A percentile compares a stretch with the other conserved stretches of the same genome.
These are phyloP conservation scores for Gila robusta DNA, from an alignment of 2,797 vertebrate genomes.

Conservation along the genomic window DNA sequence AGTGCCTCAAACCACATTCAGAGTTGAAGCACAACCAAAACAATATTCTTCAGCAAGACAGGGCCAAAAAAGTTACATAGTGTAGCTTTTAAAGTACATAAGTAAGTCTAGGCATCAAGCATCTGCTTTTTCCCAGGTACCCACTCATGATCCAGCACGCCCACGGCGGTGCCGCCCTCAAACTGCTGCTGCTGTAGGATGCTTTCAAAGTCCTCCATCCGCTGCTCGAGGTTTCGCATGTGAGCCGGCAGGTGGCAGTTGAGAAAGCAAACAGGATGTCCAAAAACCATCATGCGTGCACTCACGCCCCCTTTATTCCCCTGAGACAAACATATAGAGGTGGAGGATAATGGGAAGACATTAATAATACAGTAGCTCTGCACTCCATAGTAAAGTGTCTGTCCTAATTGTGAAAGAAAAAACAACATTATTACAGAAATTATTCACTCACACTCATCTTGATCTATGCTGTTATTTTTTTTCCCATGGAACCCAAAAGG, in stretches of 20 bases:
- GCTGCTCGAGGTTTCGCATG: slow-evolving; percentile 95
- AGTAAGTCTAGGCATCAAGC: background rate
- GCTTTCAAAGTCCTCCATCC: slow-evolving; percentile 96
- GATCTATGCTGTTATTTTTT: background rate
- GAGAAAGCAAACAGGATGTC: slow-evolving; percentile 95
- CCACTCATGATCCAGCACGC: slow-evolving; percentile 96
- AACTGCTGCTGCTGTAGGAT: slow-evolving; percentile 98
- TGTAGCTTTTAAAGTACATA: background rate
- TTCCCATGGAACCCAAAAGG: background rate
- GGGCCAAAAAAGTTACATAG: background rate
- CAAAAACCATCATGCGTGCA: slow-evolving; percentile 88
- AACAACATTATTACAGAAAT: background rate
- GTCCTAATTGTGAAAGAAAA: slow-evolving; percentile 20
- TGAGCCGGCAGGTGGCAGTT: slow-evolving; percentile 99
- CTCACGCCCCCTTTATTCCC: slow-evolving; percentile 98
- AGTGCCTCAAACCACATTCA: background rate
- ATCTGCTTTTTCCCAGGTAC: slow-evolving; percentile 60
- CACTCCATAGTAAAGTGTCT: background rate
- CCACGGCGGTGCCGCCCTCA: slow-evolving; percentile 85
- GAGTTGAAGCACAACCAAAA: background rate
- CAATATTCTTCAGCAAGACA: background rate
- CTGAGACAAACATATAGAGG: slow-evolving; percentile 69
- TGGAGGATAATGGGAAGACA: slow-evolving; percentile 36
- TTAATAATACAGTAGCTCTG: slow-evolving; percentile 50
- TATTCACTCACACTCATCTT: background rate